Evolutionary conservation across 37 sponge, comb jelly and placozoan genomes (phyloP).

Genomic region (Chondrilla cf. caribensis): DNA sequence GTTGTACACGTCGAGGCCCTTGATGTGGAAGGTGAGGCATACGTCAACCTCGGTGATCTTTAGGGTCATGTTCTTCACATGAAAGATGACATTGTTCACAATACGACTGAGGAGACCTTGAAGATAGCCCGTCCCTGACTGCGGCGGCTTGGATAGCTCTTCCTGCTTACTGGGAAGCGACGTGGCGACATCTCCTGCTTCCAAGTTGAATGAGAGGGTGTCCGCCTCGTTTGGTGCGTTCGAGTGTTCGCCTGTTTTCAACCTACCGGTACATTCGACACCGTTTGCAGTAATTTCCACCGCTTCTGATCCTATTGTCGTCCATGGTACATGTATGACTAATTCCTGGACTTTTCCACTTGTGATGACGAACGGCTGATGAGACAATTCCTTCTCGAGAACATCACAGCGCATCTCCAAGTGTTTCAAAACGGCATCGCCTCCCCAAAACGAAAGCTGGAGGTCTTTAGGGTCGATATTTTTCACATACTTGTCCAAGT

Average conservation of each 20-base stretch:
- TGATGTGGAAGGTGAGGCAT: constrained; percentile 61
- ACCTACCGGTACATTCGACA: constrained; percentile 64
- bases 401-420: constrained; percentile 85
- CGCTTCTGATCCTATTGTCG: constrained; percentile 80
- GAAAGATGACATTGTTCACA: constrained; percentile 71
- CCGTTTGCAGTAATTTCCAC: constrained; percentile 67
- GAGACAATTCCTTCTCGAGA: constrained; percentile 63
- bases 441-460: constrained; percentile 90
- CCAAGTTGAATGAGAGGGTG: neutral
- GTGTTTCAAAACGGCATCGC: constrained; percentile 87
- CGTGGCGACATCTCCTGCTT: neutral
- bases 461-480: constrained; percentile 91
- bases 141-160: constrained; percentile 12
- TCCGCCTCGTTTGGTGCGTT: neutral
- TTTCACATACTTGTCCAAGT: constrained; percentile 90
- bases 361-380: constrained; percentile 65
- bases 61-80: constrained; percentile 54
- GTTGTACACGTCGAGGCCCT: constrained; percentile 51
- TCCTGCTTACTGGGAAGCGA: neutral
- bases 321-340: constrained; percentile 90
- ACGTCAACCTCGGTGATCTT: constrained; percentile 84
- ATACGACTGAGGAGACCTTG: constrained; percentile 67
- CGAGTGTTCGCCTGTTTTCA: constrained; percentile 29
- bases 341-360: constrained; percentile 83
- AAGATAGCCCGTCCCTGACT: constrained; percentile 50